These are phyloP conservation scores for Tromatobia lineatoria DNA, from an alignment of 2,888 invertebrate genomes.

Conservation along the genomic window DNA sequence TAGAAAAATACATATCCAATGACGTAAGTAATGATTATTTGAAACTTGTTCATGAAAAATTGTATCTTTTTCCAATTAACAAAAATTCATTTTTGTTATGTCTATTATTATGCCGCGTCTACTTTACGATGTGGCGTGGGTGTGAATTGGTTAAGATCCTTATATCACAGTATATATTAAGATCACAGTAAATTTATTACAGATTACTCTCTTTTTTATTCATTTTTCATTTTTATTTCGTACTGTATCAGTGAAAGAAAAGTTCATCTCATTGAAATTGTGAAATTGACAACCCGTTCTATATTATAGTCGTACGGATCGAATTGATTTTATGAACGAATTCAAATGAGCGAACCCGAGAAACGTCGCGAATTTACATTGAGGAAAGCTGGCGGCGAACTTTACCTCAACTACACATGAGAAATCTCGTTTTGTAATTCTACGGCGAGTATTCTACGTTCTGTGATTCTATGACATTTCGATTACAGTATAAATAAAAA, in stretches of 20 bases:
- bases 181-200: conserved; percentile 10
- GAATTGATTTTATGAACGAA: conserved; percentile 36
- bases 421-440: conserved; percentile 17
- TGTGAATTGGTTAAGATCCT: neutral
- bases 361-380: conserved; percentile 42
- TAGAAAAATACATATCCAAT: too few species aligned
- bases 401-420: neutral
- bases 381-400: neutral
- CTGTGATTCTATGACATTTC: conserved; percentile 1
- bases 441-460: neutral
- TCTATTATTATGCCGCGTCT: too few species aligned
- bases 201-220: conserved; percentile 12
- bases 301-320: conserved; percentile 1
- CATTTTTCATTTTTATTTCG: neutral
- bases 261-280: conserved; percentile 9
- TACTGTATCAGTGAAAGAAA: neutral
- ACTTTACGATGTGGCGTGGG: too few species aligned
- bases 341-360: conserved; percentile 19
- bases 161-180: too few species aligned
- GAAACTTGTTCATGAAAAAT: too few species aligned
- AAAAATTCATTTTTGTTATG: too few species aligned
- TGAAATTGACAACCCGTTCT: conserved; percentile 12
- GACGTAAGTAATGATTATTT: too few species aligned
- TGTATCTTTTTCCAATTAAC: too few species aligned
- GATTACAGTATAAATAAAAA: neutral